Percentiles rank a stretch among this genome's conserved stretches.
These are phyloP conservation scores for Eupithecia vulgata DNA, from an alignment of 2,888 invertebrate species.

Conservation along the genomic window DNA sequence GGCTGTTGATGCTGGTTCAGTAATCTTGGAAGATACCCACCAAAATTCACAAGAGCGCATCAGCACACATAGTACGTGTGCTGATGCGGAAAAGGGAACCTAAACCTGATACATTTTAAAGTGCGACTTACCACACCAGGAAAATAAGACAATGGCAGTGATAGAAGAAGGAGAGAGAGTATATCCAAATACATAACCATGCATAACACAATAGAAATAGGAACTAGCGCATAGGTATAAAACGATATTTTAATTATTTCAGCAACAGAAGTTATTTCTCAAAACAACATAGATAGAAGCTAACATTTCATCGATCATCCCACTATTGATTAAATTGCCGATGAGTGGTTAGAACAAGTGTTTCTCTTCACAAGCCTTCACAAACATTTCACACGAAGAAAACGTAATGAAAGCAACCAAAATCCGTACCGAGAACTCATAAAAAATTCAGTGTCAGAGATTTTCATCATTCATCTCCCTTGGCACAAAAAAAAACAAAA, in stretches of 20 bases:
- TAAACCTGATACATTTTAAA: no score
- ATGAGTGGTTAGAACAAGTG: constrained; percentile 24
- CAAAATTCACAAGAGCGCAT: no score
- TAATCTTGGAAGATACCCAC: no score
- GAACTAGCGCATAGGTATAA: neutral
- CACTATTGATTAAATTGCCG: constrained; percentile 30
- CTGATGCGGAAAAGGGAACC: no score
- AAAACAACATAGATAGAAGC: neutral
- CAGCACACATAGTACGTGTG: no score
- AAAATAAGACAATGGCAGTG: neutral
- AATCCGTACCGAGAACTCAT: constrained; percentile 14
- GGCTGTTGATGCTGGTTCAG: no score
- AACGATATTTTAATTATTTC: neutral
- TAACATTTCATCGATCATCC: constrained; percentile 8
- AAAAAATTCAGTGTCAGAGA: constrained; percentile 14
- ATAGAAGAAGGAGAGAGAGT: neutral
- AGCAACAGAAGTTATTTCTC: neutral
- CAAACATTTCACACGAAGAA: neutral
- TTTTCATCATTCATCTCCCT: constrained; percentile 16
- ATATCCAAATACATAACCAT: no score
- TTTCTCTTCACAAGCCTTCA: constrained; percentile 19
- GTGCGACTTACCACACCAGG: no score
- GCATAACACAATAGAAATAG: neutral
- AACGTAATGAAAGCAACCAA: neutral
- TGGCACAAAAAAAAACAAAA: constrained; percentile 29